Base-by-base conservation (phyloP, 2,797 vertebrate species). In the Phoeniculus purpureus region DNA sequence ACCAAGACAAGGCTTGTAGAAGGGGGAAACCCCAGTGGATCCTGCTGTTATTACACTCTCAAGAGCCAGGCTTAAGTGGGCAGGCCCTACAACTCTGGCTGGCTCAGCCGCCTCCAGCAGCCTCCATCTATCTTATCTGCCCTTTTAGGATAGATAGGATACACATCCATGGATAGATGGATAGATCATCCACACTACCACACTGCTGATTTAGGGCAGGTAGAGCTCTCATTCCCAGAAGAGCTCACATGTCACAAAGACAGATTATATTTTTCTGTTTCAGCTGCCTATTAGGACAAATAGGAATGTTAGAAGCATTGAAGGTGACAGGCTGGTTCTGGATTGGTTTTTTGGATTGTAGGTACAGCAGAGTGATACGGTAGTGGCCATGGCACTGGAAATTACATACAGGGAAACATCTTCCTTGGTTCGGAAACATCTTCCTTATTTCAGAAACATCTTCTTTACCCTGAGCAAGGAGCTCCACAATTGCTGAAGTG, bases 61-160 rank as follows among this genome's bases (percentile, higher is more conserved):
- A 20, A 22, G 13, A 21, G 25, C 48, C 52, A 10, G 1, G 32
- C 66, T 85, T 74, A 71, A 1, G 1, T 8, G 58, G 67, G 56
- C 73, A 72, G 80, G 9, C 48, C 71, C 16, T 25, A 43, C 9
- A 43, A 4, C 70, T 72, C 50, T 56, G 89, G n/a, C 56, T 88
- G 74, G 31, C 47, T 74, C 85, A 89, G 79, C 79, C 51, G 43
- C 71, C 71, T 85, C 54, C 88, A 89, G 62, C 75, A 84, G 62
- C 82, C 71, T 80, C 81, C 79, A 29, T 75, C 62, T 83, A 31
- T 50, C 37, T 59, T 70, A 45, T 45, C 59, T 85, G 75, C 75
- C 51, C 78, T 81, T 59, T 27, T 1, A 10, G 77, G 67, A 60
- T 43, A 16, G 37, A 37, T 37, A 12, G 37, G 37, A 37, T 37